Evolutionary conservation across 2,113 vertebrate genomes (phyloP), one percentile per base, ranked within the genome.

Genomic region (Eulemur rufifrons): DNA sequence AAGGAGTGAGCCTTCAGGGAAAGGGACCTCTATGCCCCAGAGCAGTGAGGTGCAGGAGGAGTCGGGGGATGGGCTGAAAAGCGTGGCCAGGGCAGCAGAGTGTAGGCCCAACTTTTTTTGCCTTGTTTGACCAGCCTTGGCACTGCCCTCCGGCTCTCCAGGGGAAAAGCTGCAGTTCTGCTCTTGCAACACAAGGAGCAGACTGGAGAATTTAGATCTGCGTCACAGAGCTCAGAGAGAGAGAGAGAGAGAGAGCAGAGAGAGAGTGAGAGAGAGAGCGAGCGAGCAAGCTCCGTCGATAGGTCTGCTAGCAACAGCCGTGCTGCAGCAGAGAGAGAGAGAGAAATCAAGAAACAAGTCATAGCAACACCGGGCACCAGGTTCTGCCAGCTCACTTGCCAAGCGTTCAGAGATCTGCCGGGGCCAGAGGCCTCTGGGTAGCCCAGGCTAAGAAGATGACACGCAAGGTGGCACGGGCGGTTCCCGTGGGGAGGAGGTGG

Each of bases 191-290:
- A 99, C 98, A 98, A 98, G 99, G 98, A 98, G 98, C 98, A 99
- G 99, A 98, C 98, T 98, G 98, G 99, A 99, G 99, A 99, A 99
- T 99, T 99, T 99, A 99, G 98, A 99, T 99, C 99, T 99, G 99
- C 99, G 99, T 99, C 99, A 99, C 99, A 99, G 99, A 99, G 99
- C 99, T 98, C 97, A 92, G 98, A 98, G 91, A 88, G 93, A 96
- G 97, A 89, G 98, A 98, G 98, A 96, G 98, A 90, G 98, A 97
- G 98, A 68, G 98, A 77, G 94, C 96, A 98, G 96, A 82, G 98
- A 98, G 98, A 96, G 98, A 89, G 98, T 95, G 96, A 97, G 98
- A 61, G 98, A 94, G 98, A 78, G 93, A 96, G 98, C 89, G 98
- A 98, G 97, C 97, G 98, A 99, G 98, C 98, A 97, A 98, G 99